Evolutionary conservation across 2,797 vertebrate genomes (phyloP).

Genomic region (Natrix natrix): DNA sequence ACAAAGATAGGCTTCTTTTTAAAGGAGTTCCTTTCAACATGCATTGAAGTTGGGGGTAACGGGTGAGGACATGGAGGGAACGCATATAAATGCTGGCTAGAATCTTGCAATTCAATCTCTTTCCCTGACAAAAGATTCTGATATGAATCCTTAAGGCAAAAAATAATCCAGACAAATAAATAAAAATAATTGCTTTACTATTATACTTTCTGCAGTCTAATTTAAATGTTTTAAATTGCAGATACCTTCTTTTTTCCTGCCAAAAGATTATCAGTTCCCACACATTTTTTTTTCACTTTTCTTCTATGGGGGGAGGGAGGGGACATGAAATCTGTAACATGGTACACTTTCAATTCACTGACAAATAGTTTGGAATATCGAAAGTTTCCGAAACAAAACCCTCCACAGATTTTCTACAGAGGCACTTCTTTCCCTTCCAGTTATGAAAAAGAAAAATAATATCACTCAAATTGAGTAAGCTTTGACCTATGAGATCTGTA

Average conservation of each 20-base stretch:
- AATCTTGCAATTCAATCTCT: background rate
- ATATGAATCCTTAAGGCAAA: background rate
- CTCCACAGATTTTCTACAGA: background rate
- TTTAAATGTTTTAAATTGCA: background rate
- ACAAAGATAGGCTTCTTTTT: background rate
- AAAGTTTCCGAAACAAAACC: background rate
- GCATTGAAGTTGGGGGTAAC: background rate
- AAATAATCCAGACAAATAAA: background rate
- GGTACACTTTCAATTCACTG: background rate
- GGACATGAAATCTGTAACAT: background rate
- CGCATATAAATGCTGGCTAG: background rate
- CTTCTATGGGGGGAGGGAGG: too few relatives aligned
- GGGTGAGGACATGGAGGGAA: background rate
- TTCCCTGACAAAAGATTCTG: background rate
- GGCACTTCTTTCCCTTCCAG: conserved; percentile 5
- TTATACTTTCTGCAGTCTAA: background rate
- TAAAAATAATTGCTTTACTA: background rate
- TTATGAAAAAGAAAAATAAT: background rate
- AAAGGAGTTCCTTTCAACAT: background rate
- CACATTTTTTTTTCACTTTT: background rate
- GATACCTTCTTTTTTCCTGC: background rate
- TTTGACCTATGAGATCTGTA: conserved; percentile 18
- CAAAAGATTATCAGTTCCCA: background rate
- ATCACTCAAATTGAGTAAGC: background rate
- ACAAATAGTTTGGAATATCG: background rate